These are phyloP conservation scores for Ormyrus labotus DNA, from an alignment of 2,888 invertebrate species.

Conservation along the genomic window DNA sequence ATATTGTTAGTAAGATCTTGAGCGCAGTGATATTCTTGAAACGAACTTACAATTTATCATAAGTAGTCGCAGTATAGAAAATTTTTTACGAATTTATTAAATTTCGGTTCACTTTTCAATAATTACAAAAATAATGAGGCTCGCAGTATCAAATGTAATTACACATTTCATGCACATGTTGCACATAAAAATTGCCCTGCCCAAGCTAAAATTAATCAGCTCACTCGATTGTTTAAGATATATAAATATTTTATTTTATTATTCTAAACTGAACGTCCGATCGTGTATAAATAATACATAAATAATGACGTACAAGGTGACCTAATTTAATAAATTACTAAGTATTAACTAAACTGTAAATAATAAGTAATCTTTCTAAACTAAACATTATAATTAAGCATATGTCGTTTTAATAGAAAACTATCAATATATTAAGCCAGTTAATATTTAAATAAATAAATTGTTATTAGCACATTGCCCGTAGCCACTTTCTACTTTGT, in stretches of 20 bases:
- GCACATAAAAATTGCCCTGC: constrained; percentile 8
- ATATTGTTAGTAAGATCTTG: too few relatives aligned
- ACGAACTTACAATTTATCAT: too few relatives aligned
- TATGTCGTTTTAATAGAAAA: not conserved
- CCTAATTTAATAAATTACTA: constrained; percentile 12
- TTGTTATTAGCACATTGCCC: not conserved
- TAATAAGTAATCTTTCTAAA: constrained; percentile 2
- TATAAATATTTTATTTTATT: not conserved
- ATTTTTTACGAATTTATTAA: too few relatives aligned
- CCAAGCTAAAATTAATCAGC: constrained; percentile 24
- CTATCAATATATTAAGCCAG: not conserved
- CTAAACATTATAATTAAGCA: constrained; percentile 17
- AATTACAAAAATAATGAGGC: too few relatives aligned
- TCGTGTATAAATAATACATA: constrained; percentile 20
- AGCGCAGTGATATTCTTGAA: too few relatives aligned
- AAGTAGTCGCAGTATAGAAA: too few relatives aligned
- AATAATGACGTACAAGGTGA: not conserved
- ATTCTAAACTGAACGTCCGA: too few relatives aligned
- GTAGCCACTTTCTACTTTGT: not conserved
- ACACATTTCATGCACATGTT: not conserved
- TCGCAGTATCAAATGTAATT: too few relatives aligned
- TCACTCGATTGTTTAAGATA: not conserved
- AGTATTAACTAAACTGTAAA: not conserved
- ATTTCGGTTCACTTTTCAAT: too few relatives aligned
- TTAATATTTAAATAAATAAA: constrained; percentile 5